A percentile compares a stretch with the other conserved stretches of the same genome.
phyloP scores from a whole-genome alignment of 2,888 invertebrate species.

The Drosophila meridionalis region DNA sequence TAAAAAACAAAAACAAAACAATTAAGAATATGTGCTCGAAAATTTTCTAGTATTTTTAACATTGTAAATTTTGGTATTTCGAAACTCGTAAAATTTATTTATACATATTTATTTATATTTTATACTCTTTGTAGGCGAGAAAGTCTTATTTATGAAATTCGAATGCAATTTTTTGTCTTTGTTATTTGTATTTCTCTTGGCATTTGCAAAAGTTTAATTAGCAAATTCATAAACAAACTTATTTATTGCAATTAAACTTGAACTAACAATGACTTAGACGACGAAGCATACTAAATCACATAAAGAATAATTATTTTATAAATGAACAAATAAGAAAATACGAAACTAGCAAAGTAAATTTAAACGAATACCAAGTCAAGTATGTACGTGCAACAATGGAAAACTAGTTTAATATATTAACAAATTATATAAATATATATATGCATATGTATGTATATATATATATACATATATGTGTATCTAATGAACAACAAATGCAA shows the following conservation, averaged over 20 bases:
- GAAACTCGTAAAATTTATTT: conserved; percentile 21
- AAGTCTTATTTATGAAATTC: conserved; percentile 20
- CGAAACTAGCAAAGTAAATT: conserved; percentile 72
- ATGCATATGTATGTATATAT: conserved; percentile 21
- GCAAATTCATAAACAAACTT: conserved; percentile 42
- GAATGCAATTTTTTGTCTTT: conserved; percentile 14
- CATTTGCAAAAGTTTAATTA: conserved; percentile 33
- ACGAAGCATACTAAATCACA: conserved; percentile 70
- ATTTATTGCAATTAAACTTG: conserved; percentile 63
- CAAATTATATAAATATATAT: conserved; percentile 59
- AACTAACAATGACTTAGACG: conserved; percentile 75
- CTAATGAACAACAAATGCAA: conserved; percentile 54
- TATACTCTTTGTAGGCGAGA: background rate
- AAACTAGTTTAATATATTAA: conserved; percentile 75
- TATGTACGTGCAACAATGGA: conserved; percentile 64
- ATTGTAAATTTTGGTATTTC: conserved; percentile 43
- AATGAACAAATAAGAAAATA: conserved; percentile 55
- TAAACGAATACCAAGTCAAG: conserved; percentile 72
- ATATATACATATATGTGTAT: conserved; percentile 36
- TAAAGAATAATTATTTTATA: conserved; percentile 67
- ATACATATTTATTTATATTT: conserved; percentile 27
- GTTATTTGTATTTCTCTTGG: conserved; percentile 8
- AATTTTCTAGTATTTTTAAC: conserved; percentile 52
- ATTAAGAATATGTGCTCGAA: conserved; percentile 53
- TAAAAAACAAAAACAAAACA: background rate